Conservation (phyloP, 2,888 invertebrate genomes). For the Platynereis dumerilii region DNA sequence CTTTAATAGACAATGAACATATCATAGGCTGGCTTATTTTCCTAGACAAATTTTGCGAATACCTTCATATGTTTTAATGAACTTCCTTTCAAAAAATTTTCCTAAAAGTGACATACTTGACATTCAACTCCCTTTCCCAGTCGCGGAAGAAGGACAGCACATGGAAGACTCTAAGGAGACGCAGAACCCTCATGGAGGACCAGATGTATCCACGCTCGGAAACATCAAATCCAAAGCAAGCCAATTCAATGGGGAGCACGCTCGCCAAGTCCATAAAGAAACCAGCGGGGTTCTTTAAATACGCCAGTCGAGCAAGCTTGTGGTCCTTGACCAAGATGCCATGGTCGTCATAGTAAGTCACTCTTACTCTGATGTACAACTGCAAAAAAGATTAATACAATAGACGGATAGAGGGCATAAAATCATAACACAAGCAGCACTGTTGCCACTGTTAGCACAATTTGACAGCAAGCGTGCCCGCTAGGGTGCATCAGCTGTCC, state of each 20-base stretch:
- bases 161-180: conserved; percentile 17
- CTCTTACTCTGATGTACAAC: conserved; percentile 30
- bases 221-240: background rate
- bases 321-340: conserved; percentile 29
- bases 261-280: conserved; percentile 25
- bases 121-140: conserved; percentile 26
- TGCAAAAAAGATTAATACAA: conserved; percentile 20
- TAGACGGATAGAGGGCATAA: no score
- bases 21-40: no score
- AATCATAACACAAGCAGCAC: no score
- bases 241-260: conserved; percentile 26
- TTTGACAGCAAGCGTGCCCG: no score
- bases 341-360: conserved; percentile 15
- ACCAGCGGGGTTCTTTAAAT: conserved; percentile 16
- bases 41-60: no score
- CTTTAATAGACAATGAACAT: no score
- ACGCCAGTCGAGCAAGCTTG: conserved; percentile 2
- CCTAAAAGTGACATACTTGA: conserved; percentile 31
- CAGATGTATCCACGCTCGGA: no score
- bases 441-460: no score
- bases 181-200: conserved; percentile 22
- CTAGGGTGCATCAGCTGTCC: no score
- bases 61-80: no score
- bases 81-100: no score
- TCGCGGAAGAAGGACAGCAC: conserved; percentile 13